A percentile compares a stretch with the other conserved stretches of the same genome.
Evolutionary conservation across 1,140 invertebrate species (phyloP).

Genomic region (Aphelinus atriplicis): DNA sequence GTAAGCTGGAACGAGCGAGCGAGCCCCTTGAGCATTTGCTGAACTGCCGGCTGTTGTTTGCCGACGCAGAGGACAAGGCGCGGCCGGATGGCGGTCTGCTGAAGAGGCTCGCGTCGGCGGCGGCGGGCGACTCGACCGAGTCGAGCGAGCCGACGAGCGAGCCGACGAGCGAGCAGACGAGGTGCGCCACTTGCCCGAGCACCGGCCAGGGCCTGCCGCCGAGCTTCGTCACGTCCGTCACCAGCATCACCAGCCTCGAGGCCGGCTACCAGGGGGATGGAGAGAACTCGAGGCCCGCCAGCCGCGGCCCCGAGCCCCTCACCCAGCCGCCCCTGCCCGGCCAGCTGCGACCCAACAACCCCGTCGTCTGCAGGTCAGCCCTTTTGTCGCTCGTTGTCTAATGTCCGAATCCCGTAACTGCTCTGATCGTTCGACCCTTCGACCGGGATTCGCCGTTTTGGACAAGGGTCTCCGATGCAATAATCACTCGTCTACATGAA

Average conservation of each 20-base stretch:
- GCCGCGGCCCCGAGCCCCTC: conserved; percentile 77
- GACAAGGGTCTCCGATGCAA: too few species aligned
- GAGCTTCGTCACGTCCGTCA: conserved; percentile 84
- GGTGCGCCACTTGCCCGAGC: neutral
- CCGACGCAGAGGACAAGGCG: neutral
- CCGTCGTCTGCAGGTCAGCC: too few species aligned
- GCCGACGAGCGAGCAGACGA: neutral
- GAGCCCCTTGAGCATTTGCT: too few species aligned
- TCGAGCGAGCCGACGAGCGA: conserved; percentile 32
- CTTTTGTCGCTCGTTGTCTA: too few species aligned
- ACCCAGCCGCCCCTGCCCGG: conserved; percentile 60
- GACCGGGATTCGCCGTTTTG: too few species aligned
- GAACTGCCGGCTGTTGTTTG: neutral
- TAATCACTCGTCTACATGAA: too few species aligned
- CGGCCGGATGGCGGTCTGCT: neutral
- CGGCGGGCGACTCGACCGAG: conserved; percentile 16
- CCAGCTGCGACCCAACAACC: conserved; percentile 31
- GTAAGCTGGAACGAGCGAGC: too few species aligned
- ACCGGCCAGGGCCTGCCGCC: conserved; percentile 55
- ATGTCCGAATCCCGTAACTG: neutral
- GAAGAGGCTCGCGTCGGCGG: neutral
- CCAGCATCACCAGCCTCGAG: conserved; percentile 85
- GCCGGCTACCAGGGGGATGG: conserved; percentile 88
- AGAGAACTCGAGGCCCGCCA: conserved; percentile 82
- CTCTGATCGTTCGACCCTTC: neutral